These are phyloP conservation scores for Crotalus tigris DNA, from an alignment of 2,113 vertebrate species.

Conservation along the genomic window DNA sequence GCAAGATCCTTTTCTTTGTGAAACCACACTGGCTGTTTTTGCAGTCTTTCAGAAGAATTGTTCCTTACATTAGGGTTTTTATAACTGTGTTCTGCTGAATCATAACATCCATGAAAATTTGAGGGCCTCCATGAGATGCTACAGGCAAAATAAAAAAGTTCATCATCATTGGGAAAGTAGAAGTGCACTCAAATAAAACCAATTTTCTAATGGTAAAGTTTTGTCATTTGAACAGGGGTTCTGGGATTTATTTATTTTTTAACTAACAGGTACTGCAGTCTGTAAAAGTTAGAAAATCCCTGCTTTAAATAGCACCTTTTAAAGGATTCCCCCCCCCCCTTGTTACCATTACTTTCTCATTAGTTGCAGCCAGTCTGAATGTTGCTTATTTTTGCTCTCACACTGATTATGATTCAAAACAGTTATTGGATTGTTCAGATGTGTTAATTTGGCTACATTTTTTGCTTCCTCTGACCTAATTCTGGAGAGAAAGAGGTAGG, in stretches of 20 bases:
- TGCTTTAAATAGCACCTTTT: background rate
- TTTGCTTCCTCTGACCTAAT: background rate
- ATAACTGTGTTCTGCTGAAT: background rate
- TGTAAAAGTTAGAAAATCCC: background rate
- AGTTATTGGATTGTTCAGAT: background rate
- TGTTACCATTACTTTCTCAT: background rate
- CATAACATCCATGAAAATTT: background rate
- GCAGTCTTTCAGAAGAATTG: background rate
- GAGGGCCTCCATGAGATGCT: background rate
- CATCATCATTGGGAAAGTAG: background rate
- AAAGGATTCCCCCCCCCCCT: background rate
- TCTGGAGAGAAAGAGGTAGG: background rate
- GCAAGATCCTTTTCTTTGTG: background rate
- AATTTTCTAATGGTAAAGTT: background rate
- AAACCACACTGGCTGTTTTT: background rate
- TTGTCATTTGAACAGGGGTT: background rate
- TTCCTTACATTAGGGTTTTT: background rate
- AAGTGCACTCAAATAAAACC: background rate
- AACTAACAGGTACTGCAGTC: background rate
- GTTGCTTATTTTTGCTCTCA: background rate
- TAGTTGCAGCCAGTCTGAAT: background rate
- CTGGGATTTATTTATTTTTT: background rate
- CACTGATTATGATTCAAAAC: background rate
- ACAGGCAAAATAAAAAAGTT: background rate
- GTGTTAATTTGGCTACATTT: background rate